Evolutionary conservation across 2,113 vertebrate species (phyloP).

Genomic region (Phodopus roborovskii): DNA sequence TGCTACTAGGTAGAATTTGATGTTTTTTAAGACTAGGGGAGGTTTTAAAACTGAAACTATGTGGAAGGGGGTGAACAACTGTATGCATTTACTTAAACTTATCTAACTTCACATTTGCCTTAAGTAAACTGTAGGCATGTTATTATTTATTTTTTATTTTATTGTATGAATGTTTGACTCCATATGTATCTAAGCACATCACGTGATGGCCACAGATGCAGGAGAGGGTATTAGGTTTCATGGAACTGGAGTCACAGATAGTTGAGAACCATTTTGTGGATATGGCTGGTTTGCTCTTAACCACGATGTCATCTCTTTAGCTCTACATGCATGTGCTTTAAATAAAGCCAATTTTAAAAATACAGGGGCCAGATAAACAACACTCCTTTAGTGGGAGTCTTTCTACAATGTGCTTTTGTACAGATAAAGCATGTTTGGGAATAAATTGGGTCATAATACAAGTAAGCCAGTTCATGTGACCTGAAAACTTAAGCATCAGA

Average conservation of each 20-base stretch:
- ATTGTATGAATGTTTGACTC: not conserved
- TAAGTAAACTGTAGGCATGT: not conserved
- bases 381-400: not conserved
- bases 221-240: not conserved
- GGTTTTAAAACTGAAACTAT: not conserved
- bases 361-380: not conserved
- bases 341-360: conserved; percentile 18
- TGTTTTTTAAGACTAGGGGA: not conserved
- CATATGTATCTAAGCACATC: too few species aligned
- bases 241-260: not conserved
- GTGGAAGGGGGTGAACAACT: not conserved
- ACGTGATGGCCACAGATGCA: not conserved
- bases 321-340: not conserved
- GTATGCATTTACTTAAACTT: conserved; percentile 1
- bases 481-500: not conserved
- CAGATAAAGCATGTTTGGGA: not conserved
- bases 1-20: not conserved
- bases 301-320: not conserved
- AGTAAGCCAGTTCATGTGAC: not conserved
- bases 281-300: not conserved
- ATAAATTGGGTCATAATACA: not conserved
- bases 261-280: not conserved
- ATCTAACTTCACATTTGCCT: not conserved
- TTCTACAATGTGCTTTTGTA: not conserved
- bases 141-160: not conserved